Conservation (phyloP, 2,113 vertebrate species). For the Suncus etruscus region DNA sequence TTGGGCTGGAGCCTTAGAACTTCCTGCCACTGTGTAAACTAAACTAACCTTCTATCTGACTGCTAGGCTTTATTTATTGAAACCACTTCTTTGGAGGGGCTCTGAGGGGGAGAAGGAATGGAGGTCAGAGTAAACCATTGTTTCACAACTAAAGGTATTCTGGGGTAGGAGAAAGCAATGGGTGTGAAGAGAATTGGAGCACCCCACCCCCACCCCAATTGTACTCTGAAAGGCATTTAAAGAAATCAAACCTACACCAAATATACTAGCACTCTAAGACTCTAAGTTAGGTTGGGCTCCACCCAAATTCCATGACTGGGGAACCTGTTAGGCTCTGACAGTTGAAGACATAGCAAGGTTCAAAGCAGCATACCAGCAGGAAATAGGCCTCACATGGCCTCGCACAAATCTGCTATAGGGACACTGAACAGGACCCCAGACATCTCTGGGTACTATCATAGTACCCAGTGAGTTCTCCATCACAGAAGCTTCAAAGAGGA, state of each 20-base stretch:
- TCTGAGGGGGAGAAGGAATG: background rate
- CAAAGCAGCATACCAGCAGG: rapidly evolving
- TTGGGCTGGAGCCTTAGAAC: constrained; percentile 33
- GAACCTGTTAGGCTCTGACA: background rate
- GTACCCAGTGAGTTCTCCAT: background rate
- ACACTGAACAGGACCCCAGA: background rate
- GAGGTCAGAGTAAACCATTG: constrained; percentile 4
- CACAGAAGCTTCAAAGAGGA: background rate
- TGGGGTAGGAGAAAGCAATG: background rate
- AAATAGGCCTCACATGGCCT: too few relatives aligned
- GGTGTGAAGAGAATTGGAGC: background rate
- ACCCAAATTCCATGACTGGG: background rate
- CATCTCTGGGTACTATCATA: rapidly evolving
- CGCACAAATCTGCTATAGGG: rapidly evolving
- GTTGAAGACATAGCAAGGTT: rapidly evolving
- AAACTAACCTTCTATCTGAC: constrained; percentile 68
- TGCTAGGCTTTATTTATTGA: constrained; percentile 68
- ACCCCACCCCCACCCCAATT: background rate
- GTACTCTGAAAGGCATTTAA: constrained; percentile 2
- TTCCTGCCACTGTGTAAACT: constrained; percentile 58
- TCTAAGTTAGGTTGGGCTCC: background rate
- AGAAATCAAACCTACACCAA: constrained; percentile 26
- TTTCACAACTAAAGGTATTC: constrained; percentile 67
- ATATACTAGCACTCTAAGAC: background rate
- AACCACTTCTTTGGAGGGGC: constrained; percentile 46